These are phyloP conservation scores for Dusona sp. DNA, from an alignment of 2,888 invertebrate genomes.

Conservation along the genomic window DNA sequence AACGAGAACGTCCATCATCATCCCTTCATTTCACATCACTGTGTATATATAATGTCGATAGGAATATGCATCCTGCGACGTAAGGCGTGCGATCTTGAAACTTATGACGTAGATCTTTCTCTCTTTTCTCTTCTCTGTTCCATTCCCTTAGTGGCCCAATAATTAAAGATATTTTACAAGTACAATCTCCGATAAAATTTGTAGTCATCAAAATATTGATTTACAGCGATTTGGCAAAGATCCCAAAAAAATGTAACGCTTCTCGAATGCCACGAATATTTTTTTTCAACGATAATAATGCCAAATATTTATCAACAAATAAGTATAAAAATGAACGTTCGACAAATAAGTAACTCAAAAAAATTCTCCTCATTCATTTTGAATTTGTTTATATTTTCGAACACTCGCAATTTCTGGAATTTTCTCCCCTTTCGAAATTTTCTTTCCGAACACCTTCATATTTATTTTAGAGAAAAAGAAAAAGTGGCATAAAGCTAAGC, in stretches of 20 bases:
- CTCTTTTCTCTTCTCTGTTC: neutral
- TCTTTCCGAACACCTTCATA: neutral
- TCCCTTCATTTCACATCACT: slow-evolving; percentile 11
- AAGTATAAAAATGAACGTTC: too few relatives aligned
- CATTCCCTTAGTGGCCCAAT: neutral
- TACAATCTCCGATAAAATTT: neutral
- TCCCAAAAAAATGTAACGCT: too few relatives aligned
- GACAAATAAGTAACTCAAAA: too few relatives aligned
- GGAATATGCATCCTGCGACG: neutral
- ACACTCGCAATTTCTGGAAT: neutral
- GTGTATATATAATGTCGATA: neutral
- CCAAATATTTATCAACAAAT: neutral
- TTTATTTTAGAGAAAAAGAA: neutral
- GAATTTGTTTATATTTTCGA: neutral
- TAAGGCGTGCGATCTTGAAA: neutral
- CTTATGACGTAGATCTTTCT: slow-evolving; percentile 17
- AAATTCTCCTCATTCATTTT: too few relatives aligned
- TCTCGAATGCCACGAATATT: neutral
- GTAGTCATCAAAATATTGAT: neutral
- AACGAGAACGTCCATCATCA: slow-evolving; percentile 45
- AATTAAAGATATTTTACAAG: neutral
- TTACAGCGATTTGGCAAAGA: neutral
- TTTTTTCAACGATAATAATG: neutral
- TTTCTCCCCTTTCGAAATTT: neutral
- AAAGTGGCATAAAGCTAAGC: neutral